Conservation (phyloP, 53 echinoderm and acorn worm genomes). For the Luidia sarsii region DNA sequence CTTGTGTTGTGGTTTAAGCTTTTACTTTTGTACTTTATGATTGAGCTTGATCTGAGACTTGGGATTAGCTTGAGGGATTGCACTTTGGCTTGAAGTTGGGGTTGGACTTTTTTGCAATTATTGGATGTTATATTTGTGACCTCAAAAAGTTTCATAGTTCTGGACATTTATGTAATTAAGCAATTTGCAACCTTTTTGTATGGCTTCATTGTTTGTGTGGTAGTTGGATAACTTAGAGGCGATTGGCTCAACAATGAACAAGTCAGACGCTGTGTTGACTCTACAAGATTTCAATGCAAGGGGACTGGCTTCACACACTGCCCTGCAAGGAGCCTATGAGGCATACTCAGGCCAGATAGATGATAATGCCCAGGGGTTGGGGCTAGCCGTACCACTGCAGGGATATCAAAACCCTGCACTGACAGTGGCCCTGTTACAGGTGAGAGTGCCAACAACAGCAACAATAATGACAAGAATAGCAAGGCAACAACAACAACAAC, state of each 20-base stretch:
- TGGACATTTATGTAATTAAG: too few species aligned
- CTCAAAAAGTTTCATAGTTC: too few species aligned
- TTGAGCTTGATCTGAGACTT: too few species aligned
- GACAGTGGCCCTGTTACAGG: slow-evolving; percentile 58
- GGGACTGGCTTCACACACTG: slow-evolving; percentile 37
- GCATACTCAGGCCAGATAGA: slow-evolving; percentile 3
- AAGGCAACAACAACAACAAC: not conserved
- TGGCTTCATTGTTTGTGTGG: too few species aligned
- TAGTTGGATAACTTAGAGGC: slow-evolving; percentile 35
- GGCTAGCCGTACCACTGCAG: slow-evolving; percentile 10
- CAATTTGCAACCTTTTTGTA: too few species aligned
- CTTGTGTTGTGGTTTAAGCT: too few species aligned
- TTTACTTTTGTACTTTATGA: too few species aligned
- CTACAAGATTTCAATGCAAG: slow-evolving; percentile 26
- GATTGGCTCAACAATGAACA: not conserved
- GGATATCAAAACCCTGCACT: slow-evolving; percentile 66
- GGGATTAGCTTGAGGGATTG: too few species aligned
- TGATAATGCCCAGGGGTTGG: not conserved
- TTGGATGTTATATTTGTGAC: too few species aligned
- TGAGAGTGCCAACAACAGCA: not conserved
- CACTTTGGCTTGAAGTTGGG: too few species aligned
- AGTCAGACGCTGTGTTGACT: slow-evolving; percentile 19
- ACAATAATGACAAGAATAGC: not conserved
- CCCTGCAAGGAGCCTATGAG: slow-evolving; percentile 40
- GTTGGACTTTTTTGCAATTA: too few species aligned